Percentiles rank a stretch among this genome's conserved stretches.
Conservation (phyloP, 2,888 invertebrate genomes). For the Hylaea fasciaria region DNA sequence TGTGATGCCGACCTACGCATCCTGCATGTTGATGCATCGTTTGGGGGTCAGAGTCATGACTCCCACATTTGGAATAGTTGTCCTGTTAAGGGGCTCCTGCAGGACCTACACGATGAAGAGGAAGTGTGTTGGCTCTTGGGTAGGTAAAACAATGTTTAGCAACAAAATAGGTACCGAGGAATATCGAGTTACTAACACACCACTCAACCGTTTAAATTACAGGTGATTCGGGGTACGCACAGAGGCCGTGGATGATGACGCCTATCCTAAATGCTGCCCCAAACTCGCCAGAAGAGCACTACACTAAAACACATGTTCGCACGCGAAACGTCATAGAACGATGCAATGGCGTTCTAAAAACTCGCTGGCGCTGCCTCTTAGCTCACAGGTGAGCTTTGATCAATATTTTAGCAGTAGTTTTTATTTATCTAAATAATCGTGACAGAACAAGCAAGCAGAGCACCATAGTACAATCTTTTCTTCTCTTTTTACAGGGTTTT, state of each 20-base stretch:
- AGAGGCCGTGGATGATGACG: slow-evolving; percentile 25
- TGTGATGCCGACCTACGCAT: slow-evolving; percentile 24
- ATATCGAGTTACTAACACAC: no score
- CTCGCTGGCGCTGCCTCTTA: slow-evolving; percentile 7
- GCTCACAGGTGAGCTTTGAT: slow-evolving; percentile 4
- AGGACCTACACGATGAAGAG: not conserved
- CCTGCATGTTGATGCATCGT: slow-evolving; percentile 8
- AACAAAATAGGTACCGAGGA: no score
- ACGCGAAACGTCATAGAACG: slow-evolving; percentile 14
- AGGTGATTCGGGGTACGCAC: slow-evolving; percentile 22
- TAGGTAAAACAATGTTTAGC: slow-evolving; percentile 4
- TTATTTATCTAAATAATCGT: no score
- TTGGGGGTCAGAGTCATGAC: slow-evolving; percentile 15
- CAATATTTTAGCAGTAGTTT: not conserved
- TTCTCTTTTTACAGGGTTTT: not conserved
- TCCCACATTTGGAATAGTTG: slow-evolving; percentile 20
- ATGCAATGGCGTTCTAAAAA: slow-evolving; percentile 15
- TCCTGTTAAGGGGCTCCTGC: not conserved
- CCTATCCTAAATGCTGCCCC: slow-evolving; percentile 13
- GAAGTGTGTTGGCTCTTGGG: slow-evolving; percentile 16
- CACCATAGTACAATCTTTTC: not conserved
- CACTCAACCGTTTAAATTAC: not conserved
- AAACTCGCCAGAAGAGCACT: slow-evolving; percentile 6
- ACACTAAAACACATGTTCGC: not conserved
- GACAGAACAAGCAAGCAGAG: no score